Conservation (phyloP, 2,888 invertebrate species). For the Eilema sororculum region DNA sequence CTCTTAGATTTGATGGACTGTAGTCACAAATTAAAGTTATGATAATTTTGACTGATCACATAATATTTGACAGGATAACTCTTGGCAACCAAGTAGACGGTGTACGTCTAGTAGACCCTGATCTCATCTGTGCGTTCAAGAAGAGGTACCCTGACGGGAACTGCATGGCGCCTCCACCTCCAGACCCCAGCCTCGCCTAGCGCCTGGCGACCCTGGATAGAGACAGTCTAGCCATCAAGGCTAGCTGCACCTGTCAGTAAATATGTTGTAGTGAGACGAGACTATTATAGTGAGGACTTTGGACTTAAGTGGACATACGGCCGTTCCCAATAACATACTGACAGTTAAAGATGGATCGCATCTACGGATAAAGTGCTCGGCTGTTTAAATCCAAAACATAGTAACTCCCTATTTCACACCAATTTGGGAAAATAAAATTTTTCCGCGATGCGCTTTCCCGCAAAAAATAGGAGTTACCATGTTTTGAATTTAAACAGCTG, state of each 20-base stretch:
- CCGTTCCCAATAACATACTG: no score
- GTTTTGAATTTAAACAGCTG: no score
- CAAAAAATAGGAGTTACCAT: no score
- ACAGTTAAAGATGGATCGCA: no score
- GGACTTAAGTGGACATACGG: background rate
- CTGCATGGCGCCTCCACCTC: conserved; percentile 91
- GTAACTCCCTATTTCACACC: no score
- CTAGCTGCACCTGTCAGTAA: conserved; percentile 28
- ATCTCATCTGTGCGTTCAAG: conserved; percentile 95
- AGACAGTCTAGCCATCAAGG: conserved; percentile 16
- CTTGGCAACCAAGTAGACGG: conserved; percentile 99
- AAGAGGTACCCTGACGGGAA: conserved; percentile 97
- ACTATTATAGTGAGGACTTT: background rate
- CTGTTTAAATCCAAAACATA: no score
- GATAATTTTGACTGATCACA: background rate
- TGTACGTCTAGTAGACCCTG: conserved; percentile 96
- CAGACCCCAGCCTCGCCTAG: conserved; percentile 72
- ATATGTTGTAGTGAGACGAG: background rate
- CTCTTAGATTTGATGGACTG: no score
- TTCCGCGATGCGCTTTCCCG: no score
- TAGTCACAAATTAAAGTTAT: background rate
- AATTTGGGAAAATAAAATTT: no score
- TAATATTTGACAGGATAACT: conserved; percentile 89
- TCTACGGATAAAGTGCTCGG: no score
- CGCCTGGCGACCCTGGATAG: background rate